Conservation (phyloP, 2,888 invertebrate species). For the Trichogramma dendrolimi region DNA sequence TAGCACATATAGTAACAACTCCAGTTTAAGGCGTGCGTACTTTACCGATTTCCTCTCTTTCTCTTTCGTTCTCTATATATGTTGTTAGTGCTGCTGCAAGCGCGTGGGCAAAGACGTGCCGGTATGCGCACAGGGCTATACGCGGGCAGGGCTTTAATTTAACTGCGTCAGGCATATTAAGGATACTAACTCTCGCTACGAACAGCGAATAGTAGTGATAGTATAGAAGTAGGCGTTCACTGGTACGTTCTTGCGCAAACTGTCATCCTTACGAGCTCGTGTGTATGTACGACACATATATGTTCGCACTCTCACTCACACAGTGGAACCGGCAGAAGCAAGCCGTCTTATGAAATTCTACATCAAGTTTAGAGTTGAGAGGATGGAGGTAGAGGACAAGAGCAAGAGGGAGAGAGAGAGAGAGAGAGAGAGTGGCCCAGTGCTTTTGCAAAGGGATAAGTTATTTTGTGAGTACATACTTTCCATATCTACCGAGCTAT, state of each 20-base stretch:
- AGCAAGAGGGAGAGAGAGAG: background rate
- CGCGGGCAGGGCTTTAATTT: slow-evolving; percentile 40
- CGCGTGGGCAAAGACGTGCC: background rate
- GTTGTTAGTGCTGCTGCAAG: too few species aligned
- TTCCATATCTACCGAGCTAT: too few species aligned
- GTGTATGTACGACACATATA: too few species aligned
- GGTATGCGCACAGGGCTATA: slow-evolving; percentile 30
- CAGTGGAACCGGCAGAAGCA: too few species aligned
- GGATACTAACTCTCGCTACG: slow-evolving; percentile 37
- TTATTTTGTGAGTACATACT: too few species aligned
- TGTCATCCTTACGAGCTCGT: slow-evolving; percentile 20
- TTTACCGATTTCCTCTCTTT: background rate
- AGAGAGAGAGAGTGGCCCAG: background rate
- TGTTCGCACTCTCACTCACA: too few species aligned
- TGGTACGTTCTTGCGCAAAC: slow-evolving; percentile 32
- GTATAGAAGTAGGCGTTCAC: slow-evolving; percentile 32
- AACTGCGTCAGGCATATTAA: slow-evolving; percentile 42
- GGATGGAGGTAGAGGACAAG: too few species aligned
- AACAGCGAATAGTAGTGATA: background rate
- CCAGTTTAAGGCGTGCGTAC: too few species aligned
- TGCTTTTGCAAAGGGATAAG: background rate
- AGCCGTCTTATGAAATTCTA: slow-evolving; percentile 34
- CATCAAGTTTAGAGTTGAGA: background rate
- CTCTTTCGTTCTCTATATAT: too few species aligned
- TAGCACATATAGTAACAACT: too few species aligned